Base-by-base conservation (phyloP, 2,888 invertebrate genomes). In the Anoplius nigerrimus region DNA sequence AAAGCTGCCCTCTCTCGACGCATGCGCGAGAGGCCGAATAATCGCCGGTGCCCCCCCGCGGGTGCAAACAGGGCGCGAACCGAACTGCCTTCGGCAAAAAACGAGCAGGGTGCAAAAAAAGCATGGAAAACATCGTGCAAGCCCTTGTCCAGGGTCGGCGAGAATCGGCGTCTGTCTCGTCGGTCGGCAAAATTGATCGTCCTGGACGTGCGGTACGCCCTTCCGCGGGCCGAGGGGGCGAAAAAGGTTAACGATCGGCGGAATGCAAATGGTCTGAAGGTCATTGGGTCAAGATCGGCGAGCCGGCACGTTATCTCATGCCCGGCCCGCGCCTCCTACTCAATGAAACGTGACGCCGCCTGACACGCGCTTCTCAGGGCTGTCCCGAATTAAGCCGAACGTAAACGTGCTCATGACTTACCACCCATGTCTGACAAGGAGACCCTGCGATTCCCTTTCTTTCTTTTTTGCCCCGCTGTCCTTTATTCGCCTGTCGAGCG, bases 281-380 rank as follows among this genome's bases (percentile, higher is more conserved):
- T 87, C 86, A 86, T 84, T 82, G 79, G 81, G 84, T 82, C 84
- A 81, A 82, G 82, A 84, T 75, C 80, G 82, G 84, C 79, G 79
- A 78, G 76, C 73, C 75, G 75, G 74, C 60, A 75, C 65, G 67
- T 78, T 78, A 80, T 80, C 76, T 59, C 57, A 57, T 51, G 61
- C 61, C 55, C 69, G 45, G 53, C 60, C 60, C 59, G 6, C 5
- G 64, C 64, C 59, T 20, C 43, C 43, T 18, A 60, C 15, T 73
- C 69, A 66, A 71, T 63, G 72, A 70, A 65, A 55, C 57, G 57
- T 45, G 55, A 15, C 16, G 34, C 43, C 11, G 15, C 27, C 51
- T 22, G 6, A 8, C 42, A 6, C 16, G 16, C 5, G 6, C 48
- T 48, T 43, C 18, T 43, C n/a, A 56, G 42, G 42, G 21, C 42